Evolutionary conservation across 2,113 vertebrate species (phyloP).

Genomic region (Tringa solitaria): DNA sequence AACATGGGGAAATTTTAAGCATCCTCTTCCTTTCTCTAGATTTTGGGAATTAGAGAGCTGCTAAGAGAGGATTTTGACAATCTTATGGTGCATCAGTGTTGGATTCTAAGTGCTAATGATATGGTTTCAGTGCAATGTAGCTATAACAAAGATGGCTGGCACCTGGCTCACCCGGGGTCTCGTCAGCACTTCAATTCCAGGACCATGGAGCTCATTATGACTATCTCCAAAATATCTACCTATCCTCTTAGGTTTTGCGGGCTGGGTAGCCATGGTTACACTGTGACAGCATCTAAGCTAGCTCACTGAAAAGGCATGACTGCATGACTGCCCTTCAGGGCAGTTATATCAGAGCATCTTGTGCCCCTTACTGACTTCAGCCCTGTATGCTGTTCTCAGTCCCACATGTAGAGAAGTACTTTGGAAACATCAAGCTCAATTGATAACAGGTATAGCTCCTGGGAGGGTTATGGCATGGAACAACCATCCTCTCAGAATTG

Average conservation of each 20-base stretch:
- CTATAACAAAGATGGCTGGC: background rate
- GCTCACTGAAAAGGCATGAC: background rate
- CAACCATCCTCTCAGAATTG: background rate
- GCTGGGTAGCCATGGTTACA: background rate
- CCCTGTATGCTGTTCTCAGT: fast-evolving
- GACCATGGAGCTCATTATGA: background rate
- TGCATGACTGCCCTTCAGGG: background rate
- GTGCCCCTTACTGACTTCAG: background rate
- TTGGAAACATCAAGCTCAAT: background rate
- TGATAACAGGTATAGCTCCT: background rate
- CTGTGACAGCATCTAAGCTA: background rate
- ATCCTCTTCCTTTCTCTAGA: background rate
- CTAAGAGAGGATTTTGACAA: background rate
- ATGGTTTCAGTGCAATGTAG: background rate
- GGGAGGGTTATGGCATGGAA: background rate
- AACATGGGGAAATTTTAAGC: background rate
- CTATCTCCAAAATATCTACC: background rate
- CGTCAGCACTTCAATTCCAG: background rate
- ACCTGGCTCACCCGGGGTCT: background rate
- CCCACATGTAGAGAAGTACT: background rate
- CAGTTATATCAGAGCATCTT: background rate
- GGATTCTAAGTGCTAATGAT: background rate
- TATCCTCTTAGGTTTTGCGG: background rate
- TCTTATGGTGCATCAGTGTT: fast-evolving
- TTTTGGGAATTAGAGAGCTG: background rate